Conservation (phyloP, 2,113 vertebrate species). For the Cyanoramphus novaezelandiae region DNA sequence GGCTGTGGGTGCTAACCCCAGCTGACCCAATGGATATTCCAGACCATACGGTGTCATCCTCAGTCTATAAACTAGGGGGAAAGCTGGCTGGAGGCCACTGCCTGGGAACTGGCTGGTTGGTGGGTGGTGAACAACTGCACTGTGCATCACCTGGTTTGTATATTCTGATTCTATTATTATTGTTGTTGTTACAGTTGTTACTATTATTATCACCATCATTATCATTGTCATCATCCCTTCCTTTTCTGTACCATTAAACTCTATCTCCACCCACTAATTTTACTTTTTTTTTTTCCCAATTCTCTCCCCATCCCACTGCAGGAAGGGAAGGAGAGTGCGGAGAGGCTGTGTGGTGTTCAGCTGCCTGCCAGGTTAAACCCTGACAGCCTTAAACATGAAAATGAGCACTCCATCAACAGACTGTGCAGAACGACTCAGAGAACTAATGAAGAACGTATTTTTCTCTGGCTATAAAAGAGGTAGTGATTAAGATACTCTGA, state of each 20-base stretch:
- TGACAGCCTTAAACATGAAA: not conserved
- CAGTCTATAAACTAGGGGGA: not conserved
- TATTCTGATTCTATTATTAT: not conserved
- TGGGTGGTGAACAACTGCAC: not conserved
- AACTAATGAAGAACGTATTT: not conserved
- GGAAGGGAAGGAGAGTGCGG: not conserved
- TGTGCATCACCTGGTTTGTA: not conserved
- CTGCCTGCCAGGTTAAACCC: not conserved
- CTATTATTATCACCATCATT: not conserved
- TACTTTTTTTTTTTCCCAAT: not conserved
- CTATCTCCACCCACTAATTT: not conserved
- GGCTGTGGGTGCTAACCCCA: too few species aligned
- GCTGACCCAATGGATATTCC: not conserved
- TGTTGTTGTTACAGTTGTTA: not conserved
- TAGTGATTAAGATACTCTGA: not conserved
- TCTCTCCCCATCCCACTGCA: not conserved
- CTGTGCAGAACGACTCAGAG: not conserved
- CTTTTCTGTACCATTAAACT: not conserved
- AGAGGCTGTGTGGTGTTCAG: not conserved
- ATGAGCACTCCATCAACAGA: not conserved
- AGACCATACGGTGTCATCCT: not conserved
- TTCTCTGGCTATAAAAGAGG: not conserved
- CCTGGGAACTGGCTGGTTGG: not conserved
- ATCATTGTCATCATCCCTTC: not conserved
- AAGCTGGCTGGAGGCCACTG: not conserved